Evolutionary conservation across 1,140 invertebrate species (phyloP), one percentile per base, ranked within the genome.

Genomic region (Galleria mellonella): DNA sequence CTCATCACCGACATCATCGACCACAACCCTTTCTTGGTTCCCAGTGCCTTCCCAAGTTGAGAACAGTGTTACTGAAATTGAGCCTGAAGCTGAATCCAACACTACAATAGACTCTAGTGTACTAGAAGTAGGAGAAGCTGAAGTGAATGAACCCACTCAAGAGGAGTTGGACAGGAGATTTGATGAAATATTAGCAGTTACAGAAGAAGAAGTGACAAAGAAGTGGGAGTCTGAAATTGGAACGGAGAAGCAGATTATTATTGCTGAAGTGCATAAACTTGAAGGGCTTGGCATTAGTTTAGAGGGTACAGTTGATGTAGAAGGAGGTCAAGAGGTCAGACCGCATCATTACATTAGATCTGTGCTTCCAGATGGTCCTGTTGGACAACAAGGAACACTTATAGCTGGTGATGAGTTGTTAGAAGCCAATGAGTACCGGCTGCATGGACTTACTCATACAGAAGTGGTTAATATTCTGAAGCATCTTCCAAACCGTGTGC

Each of bases 301-400:
- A 47, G 96, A 98, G 85, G 96, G 96, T 28, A 98, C 96, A 6
- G 96, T 96, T 11, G 94, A 96, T 73, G 92, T 96, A 9, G 93
- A 95, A 82, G 91, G 92, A 51, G 94, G 94, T 27, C 88, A 92
- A 43, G 93, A 96, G 89, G 88, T 95, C 56, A 87, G 94, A 70
- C 91, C 94, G 62, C 91, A 97, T 89, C 92, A 96, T 74, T 96
- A 94, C 68, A 95, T 96, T 56, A 87, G 94, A 52, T 95, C 94
- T 8, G 94, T 97, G 43, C 86, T 96, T 37, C 92, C 92, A 11
- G 93, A 97, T 69, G 96, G 96, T 9, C 96, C 96, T 7, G 94
- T 97, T 0, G 95, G 95, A 5, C 87, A 90, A 40, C 94, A 94
- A 72, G 93, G 93, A 61, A 89, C 87, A 38, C 87, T 98, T 0